Evolutionary conservation across 2,113 vertebrate genomes (phyloP).

Genomic region (Ifrita kowaldi): DNA sequence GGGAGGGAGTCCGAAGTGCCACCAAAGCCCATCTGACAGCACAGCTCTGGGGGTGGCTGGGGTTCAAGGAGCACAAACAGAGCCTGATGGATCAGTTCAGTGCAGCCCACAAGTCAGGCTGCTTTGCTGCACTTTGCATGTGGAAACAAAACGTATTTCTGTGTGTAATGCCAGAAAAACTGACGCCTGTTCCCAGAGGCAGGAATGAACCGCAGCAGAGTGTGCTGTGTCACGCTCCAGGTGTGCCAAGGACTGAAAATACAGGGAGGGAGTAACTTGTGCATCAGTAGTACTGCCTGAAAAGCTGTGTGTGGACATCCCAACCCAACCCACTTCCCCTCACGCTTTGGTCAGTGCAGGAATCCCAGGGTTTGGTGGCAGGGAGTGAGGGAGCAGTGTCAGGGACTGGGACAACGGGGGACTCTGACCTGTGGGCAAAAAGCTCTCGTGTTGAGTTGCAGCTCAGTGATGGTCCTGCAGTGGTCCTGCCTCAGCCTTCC

Average conservation of each 20-base stretch:
- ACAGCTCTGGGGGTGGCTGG: background rate
- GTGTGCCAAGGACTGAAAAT: background rate
- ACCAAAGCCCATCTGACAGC: background rate
- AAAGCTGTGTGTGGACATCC: background rate
- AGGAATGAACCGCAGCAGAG: background rate
- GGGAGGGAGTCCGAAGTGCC: background rate
- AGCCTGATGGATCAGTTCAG: background rate
- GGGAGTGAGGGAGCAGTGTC: background rate
- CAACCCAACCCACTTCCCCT: background rate
- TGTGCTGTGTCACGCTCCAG: fast-evolving
- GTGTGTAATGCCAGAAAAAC: background rate
- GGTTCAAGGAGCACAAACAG: background rate
- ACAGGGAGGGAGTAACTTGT: background rate
- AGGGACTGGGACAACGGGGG: background rate
- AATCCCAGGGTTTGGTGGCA: fast-evolving
- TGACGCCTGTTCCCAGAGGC: background rate
- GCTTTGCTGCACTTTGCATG: background rate
- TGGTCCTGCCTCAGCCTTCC: background rate
- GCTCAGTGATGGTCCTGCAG: slow-evolving; percentile 18
- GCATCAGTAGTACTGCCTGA: background rate
- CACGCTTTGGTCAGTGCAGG: background rate
- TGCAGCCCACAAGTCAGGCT: background rate
- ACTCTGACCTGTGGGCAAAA: background rate
- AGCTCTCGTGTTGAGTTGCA: background rate
- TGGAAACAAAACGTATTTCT: background rate